Percentiles rank a stretch among this genome's conserved stretches.
phyloP scores from a whole-genome alignment of 2,797 vertebrate genomes.

The Artibeus jamaicensis region DNA sequence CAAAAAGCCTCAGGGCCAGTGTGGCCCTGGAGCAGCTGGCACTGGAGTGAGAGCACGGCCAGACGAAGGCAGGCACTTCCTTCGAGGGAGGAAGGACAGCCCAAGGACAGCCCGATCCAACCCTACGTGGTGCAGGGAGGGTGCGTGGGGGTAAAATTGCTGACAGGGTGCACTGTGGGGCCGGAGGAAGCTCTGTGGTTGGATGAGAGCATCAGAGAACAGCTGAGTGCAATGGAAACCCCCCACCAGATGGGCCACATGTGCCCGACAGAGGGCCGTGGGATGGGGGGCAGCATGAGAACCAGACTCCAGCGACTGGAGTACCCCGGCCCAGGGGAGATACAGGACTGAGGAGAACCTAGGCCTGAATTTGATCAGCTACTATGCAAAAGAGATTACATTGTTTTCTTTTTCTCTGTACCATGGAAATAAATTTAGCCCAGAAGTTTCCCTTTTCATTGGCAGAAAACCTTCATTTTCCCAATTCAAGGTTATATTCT shows the following conservation, averaged over 20 bases:
- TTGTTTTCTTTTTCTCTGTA: neutral
- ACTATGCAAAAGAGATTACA: neutral
- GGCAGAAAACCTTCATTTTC: neutral
- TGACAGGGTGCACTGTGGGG: neutral
- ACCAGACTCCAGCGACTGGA: neutral
- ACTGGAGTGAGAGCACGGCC: neutral
- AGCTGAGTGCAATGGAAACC: too few species aligned
- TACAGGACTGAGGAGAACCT: neutral
- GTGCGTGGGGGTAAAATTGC: too few species aligned
- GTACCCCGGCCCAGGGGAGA: neutral
- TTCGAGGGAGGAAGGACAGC: too few species aligned
- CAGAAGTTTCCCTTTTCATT: neutral
- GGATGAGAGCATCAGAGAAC: neutral
- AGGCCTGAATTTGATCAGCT: neutral
- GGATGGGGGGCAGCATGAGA: neutral
- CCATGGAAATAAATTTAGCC: neutral
- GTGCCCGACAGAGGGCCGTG: neutral
- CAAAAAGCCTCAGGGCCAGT: neutral
- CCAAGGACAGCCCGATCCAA: neutral
- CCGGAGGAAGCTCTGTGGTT: neutral
- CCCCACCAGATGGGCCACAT: neutral
- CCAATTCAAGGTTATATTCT: neutral
- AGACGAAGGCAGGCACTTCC: too few species aligned
- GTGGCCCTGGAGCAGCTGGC: neutral
- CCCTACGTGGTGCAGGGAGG: neutral